These are phyloP conservation scores for Strix aluco DNA, from an alignment of 2,113 vertebrate genomes.

Conservation along the genomic window DNA sequence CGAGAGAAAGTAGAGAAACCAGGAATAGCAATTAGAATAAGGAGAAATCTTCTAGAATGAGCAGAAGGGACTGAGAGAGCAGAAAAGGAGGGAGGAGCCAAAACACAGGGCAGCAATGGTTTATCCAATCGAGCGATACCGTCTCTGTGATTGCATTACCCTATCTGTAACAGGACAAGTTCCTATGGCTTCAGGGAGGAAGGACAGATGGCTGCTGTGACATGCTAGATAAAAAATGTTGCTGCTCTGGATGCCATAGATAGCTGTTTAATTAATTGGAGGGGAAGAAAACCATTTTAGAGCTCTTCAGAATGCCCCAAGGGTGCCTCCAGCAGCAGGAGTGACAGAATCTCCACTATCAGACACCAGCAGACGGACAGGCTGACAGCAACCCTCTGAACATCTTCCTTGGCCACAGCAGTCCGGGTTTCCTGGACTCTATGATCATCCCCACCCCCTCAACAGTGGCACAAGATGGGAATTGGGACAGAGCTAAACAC, in stretches of 20 bases:
- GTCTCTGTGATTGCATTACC: not conserved
- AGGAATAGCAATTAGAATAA: not conserved
- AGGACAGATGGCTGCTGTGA: not conserved
- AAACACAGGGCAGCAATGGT: accelerated
- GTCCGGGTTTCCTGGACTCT: not conserved
- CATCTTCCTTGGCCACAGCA: not conserved
- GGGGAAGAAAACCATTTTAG: not conserved
- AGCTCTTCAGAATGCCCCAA: not conserved
- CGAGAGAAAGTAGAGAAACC: not conserved
- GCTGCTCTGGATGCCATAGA: not conserved
- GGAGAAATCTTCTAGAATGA: not conserved
- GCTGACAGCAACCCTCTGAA: not conserved
- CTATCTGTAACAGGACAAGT: not conserved
- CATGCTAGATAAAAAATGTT: not conserved
- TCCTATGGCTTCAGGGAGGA: not conserved
- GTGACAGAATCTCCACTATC: not conserved
- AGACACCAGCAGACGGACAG: not conserved
- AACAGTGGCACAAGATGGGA: not conserved
- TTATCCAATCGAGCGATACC: not conserved
- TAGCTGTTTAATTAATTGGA: not conserved
- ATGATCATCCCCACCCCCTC: accelerated
- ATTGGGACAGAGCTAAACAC: not conserved
- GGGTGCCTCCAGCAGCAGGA: not conserved
- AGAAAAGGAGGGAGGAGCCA: not conserved
- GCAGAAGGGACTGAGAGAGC: not conserved